Conservation (phyloP, 2,888 invertebrate species). For the Molorchus minor region DNA sequence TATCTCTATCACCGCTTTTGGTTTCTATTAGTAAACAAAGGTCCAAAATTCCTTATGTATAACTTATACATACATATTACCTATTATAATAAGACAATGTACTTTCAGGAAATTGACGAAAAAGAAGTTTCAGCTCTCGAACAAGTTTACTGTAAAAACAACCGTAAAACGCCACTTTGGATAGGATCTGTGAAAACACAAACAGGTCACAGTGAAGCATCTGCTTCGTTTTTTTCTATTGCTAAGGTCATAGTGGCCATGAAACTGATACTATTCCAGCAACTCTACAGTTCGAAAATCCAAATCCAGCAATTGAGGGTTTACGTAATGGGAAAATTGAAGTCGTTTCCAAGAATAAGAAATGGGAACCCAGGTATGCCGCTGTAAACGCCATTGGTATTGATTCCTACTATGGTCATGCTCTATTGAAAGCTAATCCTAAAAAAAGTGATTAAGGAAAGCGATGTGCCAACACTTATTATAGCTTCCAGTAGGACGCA, state of each 20-base stretch:
- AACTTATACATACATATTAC: too few relatives aligned
- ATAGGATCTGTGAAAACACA: slow-evolving; percentile 97
- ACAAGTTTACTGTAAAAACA: slow-evolving; percentile 87
- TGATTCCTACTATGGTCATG: slow-evolving; percentile 93
- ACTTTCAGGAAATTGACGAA: slow-evolving; percentile 55
- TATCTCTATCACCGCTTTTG: too few relatives aligned
- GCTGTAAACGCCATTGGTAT: slow-evolving; percentile 98
- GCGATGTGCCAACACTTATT: slow-evolving; percentile 73
- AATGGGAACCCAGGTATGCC: slow-evolving; percentile 87
- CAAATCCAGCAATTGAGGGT: slow-evolving; percentile 90
- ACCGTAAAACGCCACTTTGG: slow-evolving; percentile 78
- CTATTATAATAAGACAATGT: too few relatives aligned
- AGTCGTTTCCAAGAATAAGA: slow-evolving; percentile 81
- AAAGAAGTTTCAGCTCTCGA: slow-evolving; percentile 94
- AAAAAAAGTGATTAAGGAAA: slow-evolving; percentile 69
- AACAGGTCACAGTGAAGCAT: slow-evolving; percentile 97
- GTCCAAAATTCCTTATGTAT: too few relatives aligned
- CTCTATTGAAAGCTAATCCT: slow-evolving; percentile 82
- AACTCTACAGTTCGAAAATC: slow-evolving; percentile 87
- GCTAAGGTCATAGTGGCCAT: slow-evolving; percentile 92
- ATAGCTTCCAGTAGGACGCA: slow-evolving; percentile 87
- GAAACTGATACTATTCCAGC: slow-evolving; percentile 87
- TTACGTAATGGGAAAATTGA: slow-evolving; percentile 81
- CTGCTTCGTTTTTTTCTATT: slow-evolving; percentile 85
- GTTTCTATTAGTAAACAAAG: too few relatives aligned